A percentile compares a stretch with the other conserved stretches of the same genome.
phyloP scores from a whole-genome alignment of 1,140 invertebrate species.

The Saccostrea echinata region DNA sequence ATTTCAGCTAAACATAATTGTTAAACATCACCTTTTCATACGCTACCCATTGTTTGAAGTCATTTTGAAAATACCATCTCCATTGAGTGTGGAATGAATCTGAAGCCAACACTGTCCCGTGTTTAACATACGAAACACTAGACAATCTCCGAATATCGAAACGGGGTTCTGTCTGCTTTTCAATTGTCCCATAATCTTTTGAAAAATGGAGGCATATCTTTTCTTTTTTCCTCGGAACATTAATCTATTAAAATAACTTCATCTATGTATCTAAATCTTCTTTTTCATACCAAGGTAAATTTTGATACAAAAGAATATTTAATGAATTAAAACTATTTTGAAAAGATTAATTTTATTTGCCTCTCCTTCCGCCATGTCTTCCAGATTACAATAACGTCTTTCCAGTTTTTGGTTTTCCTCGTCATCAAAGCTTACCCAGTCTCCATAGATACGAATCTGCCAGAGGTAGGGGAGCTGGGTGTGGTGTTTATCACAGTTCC shows the following conservation, averaged over 20 bases:
- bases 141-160: slow-evolving; percentile 14
- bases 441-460: slow-evolving; percentile 14
- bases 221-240: too few species aligned
- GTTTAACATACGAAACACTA: slow-evolving; percentile 38
- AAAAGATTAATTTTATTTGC: too few species aligned
- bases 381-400: slow-evolving; percentile 18
- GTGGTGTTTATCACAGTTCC: slow-evolving; percentile 5
- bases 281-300: too few species aligned
- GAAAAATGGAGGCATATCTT: background rate
- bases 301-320: too few species aligned
- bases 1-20: too few species aligned
- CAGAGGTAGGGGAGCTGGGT: slow-evolving; percentile 37
- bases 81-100: slow-evolving; percentile 46
- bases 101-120: background rate
- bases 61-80: slow-evolving; percentile 53
- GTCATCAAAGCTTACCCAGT: slow-evolving; percentile 44
- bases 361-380: background rate
- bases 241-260: too few species aligned
- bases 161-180: background rate
- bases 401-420: slow-evolving; percentile 33
- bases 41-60: slow-evolving; percentile 8
- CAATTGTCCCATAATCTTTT: background rate
- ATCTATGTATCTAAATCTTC: background rate
- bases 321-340: too few species aligned
- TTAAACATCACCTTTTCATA: slow-evolving; percentile 42